A percentile compares a stretch with the other conserved stretches of the same genome.
phyloP scores from a whole-genome alignment of 2,113 vertebrate species.

The Vanacampus margaritifer region DNA sequence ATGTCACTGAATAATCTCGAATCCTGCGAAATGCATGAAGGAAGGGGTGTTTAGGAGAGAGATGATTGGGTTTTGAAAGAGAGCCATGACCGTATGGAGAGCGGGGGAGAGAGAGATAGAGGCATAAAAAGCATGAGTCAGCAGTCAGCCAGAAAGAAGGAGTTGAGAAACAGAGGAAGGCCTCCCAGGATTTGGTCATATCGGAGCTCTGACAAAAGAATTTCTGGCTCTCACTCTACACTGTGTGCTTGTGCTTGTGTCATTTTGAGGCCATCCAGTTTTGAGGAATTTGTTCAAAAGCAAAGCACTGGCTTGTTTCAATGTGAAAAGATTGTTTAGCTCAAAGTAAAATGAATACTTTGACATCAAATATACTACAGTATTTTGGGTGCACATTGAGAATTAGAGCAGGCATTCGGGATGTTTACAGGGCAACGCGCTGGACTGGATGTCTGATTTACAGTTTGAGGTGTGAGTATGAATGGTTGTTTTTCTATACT shows the following conservation, averaged over 20 bases:
- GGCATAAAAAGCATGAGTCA: slow-evolving; percentile 41
- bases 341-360: background rate
- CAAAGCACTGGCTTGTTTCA: slow-evolving; percentile 6
- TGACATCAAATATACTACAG: background rate
- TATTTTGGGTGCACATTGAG: background rate
- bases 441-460: background rate
- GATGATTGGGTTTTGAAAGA: slow-evolving; percentile 16
- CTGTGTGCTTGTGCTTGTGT: slow-evolving; percentile 11
- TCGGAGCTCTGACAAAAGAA: slow-evolving; percentile 37
- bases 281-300: slow-evolving; percentile 22
- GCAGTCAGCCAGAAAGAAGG: slow-evolving; percentile 38
- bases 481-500: background rate
- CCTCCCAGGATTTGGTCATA: slow-evolving; percentile 42
- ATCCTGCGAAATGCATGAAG: slow-evolving; percentile 31
- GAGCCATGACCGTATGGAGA: background rate
- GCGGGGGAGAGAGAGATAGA: background rate
- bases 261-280: slow-evolving; percentile 14
- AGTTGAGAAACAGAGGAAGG: slow-evolving; percentile 34
- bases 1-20: slow-evolving; percentile 42
- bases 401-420: background rate
- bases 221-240: slow-evolving; percentile 26
- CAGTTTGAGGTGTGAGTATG: background rate
- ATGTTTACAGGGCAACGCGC: background rate
- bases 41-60: slow-evolving; percentile 17
- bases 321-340: slow-evolving; percentile 15